Base-by-base conservation (phyloP, 1,140 invertebrate species). In the Sitobion miscanthi region DNA sequence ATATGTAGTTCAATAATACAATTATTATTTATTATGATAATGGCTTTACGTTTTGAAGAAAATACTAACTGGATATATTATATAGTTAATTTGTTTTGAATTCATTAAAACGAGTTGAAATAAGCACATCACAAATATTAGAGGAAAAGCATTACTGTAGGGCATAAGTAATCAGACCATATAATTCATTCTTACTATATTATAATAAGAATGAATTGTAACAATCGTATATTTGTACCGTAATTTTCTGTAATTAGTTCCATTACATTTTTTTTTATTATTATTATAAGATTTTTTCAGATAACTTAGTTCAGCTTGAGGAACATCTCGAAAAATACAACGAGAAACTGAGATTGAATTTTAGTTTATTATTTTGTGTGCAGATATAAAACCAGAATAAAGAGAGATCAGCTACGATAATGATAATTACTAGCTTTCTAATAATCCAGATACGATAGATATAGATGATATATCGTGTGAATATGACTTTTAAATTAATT, bases 181-280 rank as follows among this genome's bases (percentile, higher is more conserved):
- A 93, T 93, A 93, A 86, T 92, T 54, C 82, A 93, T 93, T 85
- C 49, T 42, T 93, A 47, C 4, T 45, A 35, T 23, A 45, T 25
- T 11, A 62, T n/a, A 45, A 30, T 47, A 42, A 2, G 25, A 45
- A 91, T 21, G 23, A 77, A 23, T 23, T 52, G 69, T 86, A 42
- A 83, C 42, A 57, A 89, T 42, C 38, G n/a, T 92, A 21, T 90
- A 69, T 90, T 69, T 45, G 17, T 45, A 90, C 35, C 20, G 20
- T 93, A 86, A 93, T 93, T 93, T 52, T 42, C 38, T 38, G 47
- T 93, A 93, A 93, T 93, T 93, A 93, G 91, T 93, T 93, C 91
- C 91, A 93, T 93, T 93, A 93, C 25, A 23, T 30, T 57, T 85
- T 85, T 47, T 85, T 83, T 69, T 42, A 38, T n/a, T 47, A 86